A percentile compares a stretch with the other conserved stretches of the same genome.
These are phyloP conservation scores for Yponomeuta sedellus DNA, from an alignment of 2,888 invertebrate species.

Conservation along the genomic window DNA sequence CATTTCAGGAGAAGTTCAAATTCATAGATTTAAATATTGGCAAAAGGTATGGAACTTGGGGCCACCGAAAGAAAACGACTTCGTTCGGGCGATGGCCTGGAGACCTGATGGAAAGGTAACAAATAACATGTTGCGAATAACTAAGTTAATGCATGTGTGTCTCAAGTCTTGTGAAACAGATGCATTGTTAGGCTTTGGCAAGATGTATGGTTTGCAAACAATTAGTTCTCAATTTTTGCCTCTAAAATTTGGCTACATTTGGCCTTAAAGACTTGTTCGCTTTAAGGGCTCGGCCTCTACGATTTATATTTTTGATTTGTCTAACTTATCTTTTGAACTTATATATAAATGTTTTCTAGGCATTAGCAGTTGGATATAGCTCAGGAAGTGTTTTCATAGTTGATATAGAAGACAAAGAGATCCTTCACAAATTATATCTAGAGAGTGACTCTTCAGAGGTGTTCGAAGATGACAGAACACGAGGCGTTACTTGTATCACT, in stretches of 20 bases:
- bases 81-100: conserved; percentile 91
- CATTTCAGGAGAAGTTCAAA: conserved; percentile 85
- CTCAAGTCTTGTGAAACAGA: not conserved
- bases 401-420: conserved; percentile 91
- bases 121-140: conserved; percentile 34
- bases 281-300: too few relatives aligned
- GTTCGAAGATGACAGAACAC: conserved; percentile 65
- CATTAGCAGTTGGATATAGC: conserved; percentile 82
- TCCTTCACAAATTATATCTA: conserved; percentile 79
- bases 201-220: too few relatives aligned
- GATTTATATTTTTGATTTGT: too few relatives aligned
- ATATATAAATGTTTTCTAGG: conserved; percentile 51
- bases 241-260: too few relatives aligned
- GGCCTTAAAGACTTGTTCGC: too few relatives aligned
- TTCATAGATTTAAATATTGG: conserved; percentile 91
- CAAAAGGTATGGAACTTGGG: conserved; percentile 92
- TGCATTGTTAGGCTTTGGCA: not conserved
- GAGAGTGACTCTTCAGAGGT: conserved; percentile 57
- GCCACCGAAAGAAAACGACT: conserved; percentile 82
- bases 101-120: conserved; percentile 95
- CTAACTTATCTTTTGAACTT: too few relatives aligned
- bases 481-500: conserved; percentile 82
- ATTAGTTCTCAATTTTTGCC: too few relatives aligned
- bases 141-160: too few relatives aligned
- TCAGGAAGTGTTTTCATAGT: conserved; percentile 83